phyloP scores from a whole-genome alignment of 2,888 invertebrate genomes.

The Belgica antarctica region DNA sequence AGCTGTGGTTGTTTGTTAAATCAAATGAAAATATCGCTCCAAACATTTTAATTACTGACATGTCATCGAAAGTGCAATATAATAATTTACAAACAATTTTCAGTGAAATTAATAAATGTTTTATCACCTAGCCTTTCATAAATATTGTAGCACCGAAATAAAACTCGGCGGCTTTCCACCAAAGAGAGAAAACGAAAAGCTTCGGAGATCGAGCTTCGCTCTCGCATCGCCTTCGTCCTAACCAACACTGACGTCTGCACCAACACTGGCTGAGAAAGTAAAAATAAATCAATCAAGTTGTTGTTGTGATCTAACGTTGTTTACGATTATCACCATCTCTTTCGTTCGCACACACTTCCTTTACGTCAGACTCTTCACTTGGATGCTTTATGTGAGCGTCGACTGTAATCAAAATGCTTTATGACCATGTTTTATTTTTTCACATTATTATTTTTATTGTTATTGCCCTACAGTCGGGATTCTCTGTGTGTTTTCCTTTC shows the following conservation, averaged over 20 bases:
- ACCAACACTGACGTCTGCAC: slow-evolving; percentile 7
- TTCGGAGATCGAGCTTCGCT: slow-evolving; percentile 20
- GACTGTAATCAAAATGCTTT: slow-evolving; percentile 54
- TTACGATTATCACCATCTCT: slow-evolving; percentile 32
- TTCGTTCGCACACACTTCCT: slow-evolving; percentile 19
- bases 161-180: too few species aligned
- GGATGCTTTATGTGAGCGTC: slow-evolving; percentile 56
- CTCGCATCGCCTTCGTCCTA: neutral
- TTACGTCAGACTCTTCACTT: slow-evolving; percentile 7
- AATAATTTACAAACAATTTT: neutral
- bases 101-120: slow-evolving; percentile 38
- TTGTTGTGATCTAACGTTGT: slow-evolving; percentile 31
- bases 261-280: neutral
- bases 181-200: neutral
- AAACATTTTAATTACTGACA: neutral
- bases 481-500: too few species aligned
- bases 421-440: slow-evolving; percentile 48
- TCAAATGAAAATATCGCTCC: neutral
- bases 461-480: slow-evolving; percentile 18
- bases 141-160: neutral
- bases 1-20: neutral
- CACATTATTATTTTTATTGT: slow-evolving; percentile 39
- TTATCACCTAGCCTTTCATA: slow-evolving; percentile 16
- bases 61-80: slow-evolving; percentile 10
- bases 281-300: slow-evolving; percentile 41